Conservation (phyloP, 1,140 invertebrate genomes). For the Drosophila lacteicornis region DNA sequence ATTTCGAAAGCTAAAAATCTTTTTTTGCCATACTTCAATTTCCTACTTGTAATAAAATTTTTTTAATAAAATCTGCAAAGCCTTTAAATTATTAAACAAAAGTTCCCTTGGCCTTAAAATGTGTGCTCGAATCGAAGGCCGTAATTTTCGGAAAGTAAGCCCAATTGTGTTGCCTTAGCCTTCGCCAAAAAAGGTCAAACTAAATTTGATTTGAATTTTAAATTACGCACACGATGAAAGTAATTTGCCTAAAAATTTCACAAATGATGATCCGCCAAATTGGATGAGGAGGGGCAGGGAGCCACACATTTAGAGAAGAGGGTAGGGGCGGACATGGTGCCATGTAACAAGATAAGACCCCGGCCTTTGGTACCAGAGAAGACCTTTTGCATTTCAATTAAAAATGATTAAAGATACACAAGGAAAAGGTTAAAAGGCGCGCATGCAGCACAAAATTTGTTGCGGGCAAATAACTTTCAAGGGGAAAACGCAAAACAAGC, state of each 20-base stretch:
- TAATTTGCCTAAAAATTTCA: conserved; percentile 44
- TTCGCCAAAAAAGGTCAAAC: conserved; percentile 43
- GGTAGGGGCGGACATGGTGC: not conserved
- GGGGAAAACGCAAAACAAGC: conserved; percentile 34
- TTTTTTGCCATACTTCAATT: no score
- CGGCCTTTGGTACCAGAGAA: conserved; percentile 3
- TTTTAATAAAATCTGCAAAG: not conserved
- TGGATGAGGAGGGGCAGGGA: not conserved
- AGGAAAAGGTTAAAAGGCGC: conserved; percentile 72
- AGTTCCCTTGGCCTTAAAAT: not conserved
- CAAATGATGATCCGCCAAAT: conserved; percentile 35
- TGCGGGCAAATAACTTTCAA: conserved; percentile 71
- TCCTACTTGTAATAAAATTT: no score
- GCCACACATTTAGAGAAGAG: not conserved
- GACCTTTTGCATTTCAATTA: conserved; percentile 74
- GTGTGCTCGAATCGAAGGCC: conserved; percentile 3
- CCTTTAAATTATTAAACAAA: not conserved
- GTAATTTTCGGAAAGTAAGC: conserved; percentile 6
- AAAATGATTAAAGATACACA: conserved; percentile 79
- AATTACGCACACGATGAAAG: conserved; percentile 43
- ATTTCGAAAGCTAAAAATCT: no score
- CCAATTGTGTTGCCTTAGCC: conserved; percentile 3
- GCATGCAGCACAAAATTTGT: conserved; percentile 73
- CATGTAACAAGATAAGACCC: conserved; percentile 28
- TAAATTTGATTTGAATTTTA: conserved; percentile 48